These are phyloP conservation scores for Ochlodes sylvanus DNA, from an alignment of 2,888 invertebrate species.

Conservation along the genomic window DNA sequence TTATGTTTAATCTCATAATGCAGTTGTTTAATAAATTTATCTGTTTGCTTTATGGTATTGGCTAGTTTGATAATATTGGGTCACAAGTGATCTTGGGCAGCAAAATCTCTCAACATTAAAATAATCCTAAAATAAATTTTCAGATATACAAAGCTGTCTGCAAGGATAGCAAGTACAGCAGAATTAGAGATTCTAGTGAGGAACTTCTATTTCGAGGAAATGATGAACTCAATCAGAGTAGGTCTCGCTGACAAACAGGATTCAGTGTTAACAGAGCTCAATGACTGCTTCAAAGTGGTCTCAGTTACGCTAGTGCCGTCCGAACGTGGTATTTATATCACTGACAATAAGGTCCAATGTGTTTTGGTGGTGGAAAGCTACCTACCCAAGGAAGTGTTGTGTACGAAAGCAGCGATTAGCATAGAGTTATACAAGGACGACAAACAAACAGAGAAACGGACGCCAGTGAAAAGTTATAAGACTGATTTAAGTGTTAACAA, in stretches of 20 bases:
- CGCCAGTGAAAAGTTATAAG: constrained; percentile 77
- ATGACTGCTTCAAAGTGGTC: constrained; percentile 83
- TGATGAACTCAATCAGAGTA: constrained; percentile 88
- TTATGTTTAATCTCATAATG: no score
- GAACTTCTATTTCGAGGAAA: constrained; percentile 92
- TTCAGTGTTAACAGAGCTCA: constrained; percentile 81
- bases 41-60: no score
- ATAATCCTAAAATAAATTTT: constrained; percentile 43
- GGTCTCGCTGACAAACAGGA: constrained; percentile 72
- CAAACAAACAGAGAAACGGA: constrained; percentile 58
- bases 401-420: constrained; percentile 87
- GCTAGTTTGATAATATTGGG: no score
- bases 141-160: constrained; percentile 91
- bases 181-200: constrained; percentile 90
- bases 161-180: constrained; percentile 90
- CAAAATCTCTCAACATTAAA: not conserved
- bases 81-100: no score
- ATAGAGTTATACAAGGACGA: constrained; percentile 83
- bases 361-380: constrained; percentile 69
- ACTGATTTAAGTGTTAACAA: constrained; percentile 76
- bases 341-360: constrained; percentile 76
- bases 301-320: constrained; percentile 83
- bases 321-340: constrained; percentile 79
- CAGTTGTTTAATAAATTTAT: no score
- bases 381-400: constrained; percentile 87